Percentiles rank a stretch among this genome's conserved stretches.
Conservation (phyloP, 2,888 invertebrate genomes). For the Polydesmus complanatus region DNA sequence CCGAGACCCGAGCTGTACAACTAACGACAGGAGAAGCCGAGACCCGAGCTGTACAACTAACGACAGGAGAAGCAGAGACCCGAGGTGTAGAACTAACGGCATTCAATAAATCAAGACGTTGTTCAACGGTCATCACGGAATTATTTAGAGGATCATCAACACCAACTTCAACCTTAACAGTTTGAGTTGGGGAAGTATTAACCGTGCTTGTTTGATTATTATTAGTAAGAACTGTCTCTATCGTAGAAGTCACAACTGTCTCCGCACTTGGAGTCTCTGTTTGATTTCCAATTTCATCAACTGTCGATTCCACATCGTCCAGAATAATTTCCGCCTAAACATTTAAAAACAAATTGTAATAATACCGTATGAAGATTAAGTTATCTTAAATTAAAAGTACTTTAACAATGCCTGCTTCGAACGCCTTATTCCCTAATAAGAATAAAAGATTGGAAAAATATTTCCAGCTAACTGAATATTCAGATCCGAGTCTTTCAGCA, state of each 20-base stretch:
- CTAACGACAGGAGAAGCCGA: not conserved
- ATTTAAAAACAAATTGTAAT: not conserved
- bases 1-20: not conserved
- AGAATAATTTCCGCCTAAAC: not conserved
- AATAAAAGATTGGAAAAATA: not conserved
- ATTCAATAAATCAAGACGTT: too few species aligned
- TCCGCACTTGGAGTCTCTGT: not conserved
- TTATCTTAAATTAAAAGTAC: not conserved
- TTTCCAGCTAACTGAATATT: not conserved
- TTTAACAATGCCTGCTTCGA: not conserved
- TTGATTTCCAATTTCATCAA: not conserved
- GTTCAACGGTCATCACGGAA: too few species aligned
- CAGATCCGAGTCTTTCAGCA: not conserved
- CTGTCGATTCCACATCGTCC: too few species aligned
- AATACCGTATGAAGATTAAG: not conserved
- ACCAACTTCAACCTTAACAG: too few species aligned
- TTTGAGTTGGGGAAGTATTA: not conserved
- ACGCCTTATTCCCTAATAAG: not conserved
- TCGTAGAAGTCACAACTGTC: not conserved
- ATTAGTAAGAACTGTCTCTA: not conserved
- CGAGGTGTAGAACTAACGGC: too few species aligned
- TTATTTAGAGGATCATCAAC: too few species aligned
- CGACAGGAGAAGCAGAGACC: too few species aligned
- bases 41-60: too few species aligned
- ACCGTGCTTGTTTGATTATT: not conserved